These are phyloP conservation scores for Tragulus kanchil DNA, from an alignment of 2,113 vertebrate species.

Conservation along the genomic window DNA sequence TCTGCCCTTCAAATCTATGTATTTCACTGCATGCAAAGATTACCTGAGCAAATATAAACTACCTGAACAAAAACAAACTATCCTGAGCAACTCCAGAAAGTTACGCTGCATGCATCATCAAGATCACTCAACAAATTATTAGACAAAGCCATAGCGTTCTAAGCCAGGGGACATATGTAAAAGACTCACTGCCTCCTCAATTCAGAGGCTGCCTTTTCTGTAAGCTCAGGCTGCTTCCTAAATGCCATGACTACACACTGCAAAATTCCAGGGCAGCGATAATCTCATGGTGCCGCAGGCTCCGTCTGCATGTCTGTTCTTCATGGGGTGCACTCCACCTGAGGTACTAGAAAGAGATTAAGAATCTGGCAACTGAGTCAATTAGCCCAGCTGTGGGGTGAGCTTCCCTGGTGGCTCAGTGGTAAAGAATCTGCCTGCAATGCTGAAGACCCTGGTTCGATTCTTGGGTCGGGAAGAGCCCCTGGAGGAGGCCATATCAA, in stretches of 20 bases:
- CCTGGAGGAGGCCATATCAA: not conserved
- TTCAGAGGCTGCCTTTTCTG: not conserved
- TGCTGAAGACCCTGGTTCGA: too few species aligned
- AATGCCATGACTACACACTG: rapidly evolving
- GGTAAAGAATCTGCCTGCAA: not conserved
- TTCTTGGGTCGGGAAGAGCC: too few species aligned
- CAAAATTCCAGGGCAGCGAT: not conserved
- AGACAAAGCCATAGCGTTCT: not conserved
- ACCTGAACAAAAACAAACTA: too few species aligned
- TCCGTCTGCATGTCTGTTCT: not conserved
- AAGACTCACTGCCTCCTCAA: not conserved
- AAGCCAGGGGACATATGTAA: not conserved
- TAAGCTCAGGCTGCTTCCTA: not conserved
- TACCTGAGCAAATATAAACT: not conserved
- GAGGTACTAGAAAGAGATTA: not conserved
- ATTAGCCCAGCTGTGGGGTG: not conserved
- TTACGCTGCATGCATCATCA: not conserved
- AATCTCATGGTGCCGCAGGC: rapidly evolving
- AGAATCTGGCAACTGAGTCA: not conserved
- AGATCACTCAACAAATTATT: not conserved
- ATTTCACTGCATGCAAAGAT: not conserved
- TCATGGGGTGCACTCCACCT: not conserved
- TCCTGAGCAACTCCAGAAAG: not conserved
- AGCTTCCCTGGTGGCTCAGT: not conserved
- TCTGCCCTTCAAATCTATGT: not conserved